phyloP scores from a whole-genome alignment of 2,888 invertebrate genomes.

The Mylabris sibirica region DNA sequence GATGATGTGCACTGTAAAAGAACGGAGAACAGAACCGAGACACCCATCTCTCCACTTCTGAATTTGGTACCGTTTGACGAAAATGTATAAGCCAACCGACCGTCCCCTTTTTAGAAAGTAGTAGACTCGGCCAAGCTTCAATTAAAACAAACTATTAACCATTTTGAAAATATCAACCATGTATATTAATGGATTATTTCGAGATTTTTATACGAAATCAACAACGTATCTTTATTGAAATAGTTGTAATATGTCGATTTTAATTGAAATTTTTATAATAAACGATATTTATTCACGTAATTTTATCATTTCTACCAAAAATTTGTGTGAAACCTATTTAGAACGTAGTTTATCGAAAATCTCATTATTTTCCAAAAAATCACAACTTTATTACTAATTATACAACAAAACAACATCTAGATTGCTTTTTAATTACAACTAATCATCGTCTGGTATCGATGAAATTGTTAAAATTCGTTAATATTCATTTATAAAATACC shows the following conservation, averaged over 20 bases:
- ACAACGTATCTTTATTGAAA: neutral
- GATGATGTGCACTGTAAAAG: conserved; percentile 19
- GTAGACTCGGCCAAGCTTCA: conserved; percentile 59
- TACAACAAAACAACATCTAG: neutral
- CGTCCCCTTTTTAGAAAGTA: conserved; percentile 50
- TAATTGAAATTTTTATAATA: neutral
- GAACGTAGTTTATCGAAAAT: neutral
- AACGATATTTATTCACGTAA: neutral
- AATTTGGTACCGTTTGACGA: conserved; percentile 36
- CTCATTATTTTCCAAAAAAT: neutral
- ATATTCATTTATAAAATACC: conserved; percentile 17
- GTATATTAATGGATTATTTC: conserved; percentile 39
- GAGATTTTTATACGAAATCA: conserved; percentile 26
- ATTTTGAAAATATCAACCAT: conserved; percentile 53
- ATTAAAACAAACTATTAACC: conserved; percentile 59
- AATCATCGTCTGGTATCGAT: neutral
- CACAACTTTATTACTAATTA: neutral
- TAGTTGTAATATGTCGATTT: neutral
- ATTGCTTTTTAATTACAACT: neutral
- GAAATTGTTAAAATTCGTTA: neutral
- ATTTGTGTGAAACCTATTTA: conserved; percentile 21
- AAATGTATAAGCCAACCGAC: conserved; percentile 20
- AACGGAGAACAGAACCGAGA: neutral
- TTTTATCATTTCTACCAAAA: conserved; percentile 35
- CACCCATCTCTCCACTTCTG: conserved; percentile 16